A percentile compares a stretch with the other conserved stretches of the same genome.
phyloP scores from a whole-genome alignment of 2,888 invertebrate genomes.

The Prosopocoilus inquinatus region DNA sequence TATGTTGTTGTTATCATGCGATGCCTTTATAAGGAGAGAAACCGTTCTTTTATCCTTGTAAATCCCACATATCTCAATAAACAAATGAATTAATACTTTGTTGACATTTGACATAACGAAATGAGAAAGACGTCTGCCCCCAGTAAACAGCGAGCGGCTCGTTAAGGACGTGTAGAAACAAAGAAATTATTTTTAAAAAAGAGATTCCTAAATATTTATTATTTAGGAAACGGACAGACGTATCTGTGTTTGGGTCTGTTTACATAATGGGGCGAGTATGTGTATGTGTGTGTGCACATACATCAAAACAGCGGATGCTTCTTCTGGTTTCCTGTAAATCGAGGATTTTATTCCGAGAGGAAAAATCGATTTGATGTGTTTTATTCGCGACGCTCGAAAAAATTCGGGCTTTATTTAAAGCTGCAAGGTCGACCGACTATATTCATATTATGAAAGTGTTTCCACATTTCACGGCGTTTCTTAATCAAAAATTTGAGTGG shows the following conservation, averaged over 20 bases:
- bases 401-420: too few species aligned
- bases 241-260: neutral
- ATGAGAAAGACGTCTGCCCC: slow-evolving; percentile 12
- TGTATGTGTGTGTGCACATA: too few species aligned
- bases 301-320: neutral
- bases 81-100: slow-evolving; percentile 10
- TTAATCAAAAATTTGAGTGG: too few species aligned
- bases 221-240: neutral
- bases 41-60: slow-evolving; percentile 30
- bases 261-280: neutral
- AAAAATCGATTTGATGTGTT: too few species aligned
- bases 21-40: slow-evolving; percentile 45
- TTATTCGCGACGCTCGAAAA: too few species aligned
- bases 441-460: too few species aligned
- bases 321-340: slow-evolving; percentile 1
- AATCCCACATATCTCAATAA: slow-evolving; percentile 19
- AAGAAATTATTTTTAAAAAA: slow-evolving; percentile 13
- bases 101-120: slow-evolving; percentile 6
- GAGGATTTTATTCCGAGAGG: neutral
- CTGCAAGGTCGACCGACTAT: too few species aligned
- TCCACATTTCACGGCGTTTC: too few species aligned
- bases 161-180: slow-evolving; percentile 7
- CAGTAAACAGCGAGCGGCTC: neutral
- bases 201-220: neutral
- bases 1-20: slow-evolving; percentile 4